These are phyloP conservation scores for Halcyon badia DNA, from an alignment of 2,797 vertebrate genomes.

Conservation along the genomic window DNA sequence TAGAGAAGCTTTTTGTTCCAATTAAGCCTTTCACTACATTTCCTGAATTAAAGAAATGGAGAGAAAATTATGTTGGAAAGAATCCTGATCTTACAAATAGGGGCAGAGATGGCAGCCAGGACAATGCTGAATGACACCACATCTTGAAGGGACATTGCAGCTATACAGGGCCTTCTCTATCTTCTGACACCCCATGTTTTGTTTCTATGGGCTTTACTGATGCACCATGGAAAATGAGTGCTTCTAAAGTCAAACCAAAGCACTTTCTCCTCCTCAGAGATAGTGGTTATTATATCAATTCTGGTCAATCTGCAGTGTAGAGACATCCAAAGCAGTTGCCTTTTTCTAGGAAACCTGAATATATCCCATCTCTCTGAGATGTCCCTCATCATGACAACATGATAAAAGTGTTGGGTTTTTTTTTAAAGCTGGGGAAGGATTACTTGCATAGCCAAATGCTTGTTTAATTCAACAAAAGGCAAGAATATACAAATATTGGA, in stretches of 20 bases:
- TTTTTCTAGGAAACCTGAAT: neutral
- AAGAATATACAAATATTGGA: neutral
- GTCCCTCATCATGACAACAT: too few relatives aligned
- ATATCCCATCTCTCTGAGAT: neutral
- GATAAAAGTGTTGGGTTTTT: neutral
- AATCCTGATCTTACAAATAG: neutral
- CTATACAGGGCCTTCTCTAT: neutral
- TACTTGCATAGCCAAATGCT: neutral
- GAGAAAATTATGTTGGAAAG: neutral
- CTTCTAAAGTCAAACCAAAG: neutral
- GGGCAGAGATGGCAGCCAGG: neutral
- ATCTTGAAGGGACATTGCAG: neutral
- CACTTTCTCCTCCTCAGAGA: neutral
- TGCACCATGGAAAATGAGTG: neutral
- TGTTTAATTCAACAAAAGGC: neutral
- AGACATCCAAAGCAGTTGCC: neutral
- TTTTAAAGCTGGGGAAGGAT: neutral
- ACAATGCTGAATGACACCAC: neutral
- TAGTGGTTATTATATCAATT: neutral
- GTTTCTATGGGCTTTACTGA: neutral
- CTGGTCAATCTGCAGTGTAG: neutral
- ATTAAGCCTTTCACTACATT: neutral
- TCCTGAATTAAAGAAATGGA: neutral
- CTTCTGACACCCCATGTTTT: neutral
- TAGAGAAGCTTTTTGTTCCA: neutral